A percentile compares a stretch with the other conserved stretches of the same genome.
Evolutionary conservation across 1,140 invertebrate genomes (phyloP).

Genomic region (Heliconius congener): DNA sequence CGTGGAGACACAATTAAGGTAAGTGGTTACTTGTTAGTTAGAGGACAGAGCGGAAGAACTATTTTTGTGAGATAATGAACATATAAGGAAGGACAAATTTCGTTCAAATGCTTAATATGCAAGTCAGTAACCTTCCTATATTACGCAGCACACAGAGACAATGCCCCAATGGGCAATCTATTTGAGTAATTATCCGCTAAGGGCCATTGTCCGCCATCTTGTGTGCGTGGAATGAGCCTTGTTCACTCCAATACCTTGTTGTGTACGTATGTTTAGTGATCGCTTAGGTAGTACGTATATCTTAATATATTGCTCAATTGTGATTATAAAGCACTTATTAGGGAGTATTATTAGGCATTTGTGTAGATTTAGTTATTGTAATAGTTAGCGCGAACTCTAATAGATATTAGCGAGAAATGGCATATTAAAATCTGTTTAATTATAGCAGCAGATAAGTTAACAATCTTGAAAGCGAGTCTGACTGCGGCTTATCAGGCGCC

Average conservation of each 20-base stretch:
- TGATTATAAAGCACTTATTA: not conserved
- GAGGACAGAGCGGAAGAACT: not conserved
- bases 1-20: conserved; percentile 16
- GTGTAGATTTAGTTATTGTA: conserved; percentile 15
- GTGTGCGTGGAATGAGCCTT: conserved; percentile 74
- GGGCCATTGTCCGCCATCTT: conserved; percentile 79
- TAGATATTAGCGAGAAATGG: conserved; percentile 53
- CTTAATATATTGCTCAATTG: not conserved
- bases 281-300: conserved; percentile 50
- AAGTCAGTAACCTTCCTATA: conserved; percentile 61
- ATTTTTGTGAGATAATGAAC: conserved; percentile 25
- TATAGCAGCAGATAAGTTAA: conserved; percentile 79
- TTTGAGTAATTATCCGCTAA: conserved; percentile 80
- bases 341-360: not conserved
- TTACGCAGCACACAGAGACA: conserved; percentile 68
- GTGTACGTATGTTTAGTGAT: conserved; percentile 66
- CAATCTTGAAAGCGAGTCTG: conserved; percentile 74
- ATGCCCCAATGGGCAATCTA: conserved; percentile 79
- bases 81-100: conserved; percentile 34
- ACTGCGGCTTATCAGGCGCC: conserved; percentile 79
- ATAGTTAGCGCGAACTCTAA: conserved; percentile 16
- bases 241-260: conserved; percentile 69
- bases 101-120: conserved; percentile 44
- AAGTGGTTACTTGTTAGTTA: conserved; percentile 16
- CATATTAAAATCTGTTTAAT: conserved; percentile 72